Evolutionary conservation across 2,113 vertebrate genomes (phyloP).

Genomic region (Microtus montanus): DNA sequence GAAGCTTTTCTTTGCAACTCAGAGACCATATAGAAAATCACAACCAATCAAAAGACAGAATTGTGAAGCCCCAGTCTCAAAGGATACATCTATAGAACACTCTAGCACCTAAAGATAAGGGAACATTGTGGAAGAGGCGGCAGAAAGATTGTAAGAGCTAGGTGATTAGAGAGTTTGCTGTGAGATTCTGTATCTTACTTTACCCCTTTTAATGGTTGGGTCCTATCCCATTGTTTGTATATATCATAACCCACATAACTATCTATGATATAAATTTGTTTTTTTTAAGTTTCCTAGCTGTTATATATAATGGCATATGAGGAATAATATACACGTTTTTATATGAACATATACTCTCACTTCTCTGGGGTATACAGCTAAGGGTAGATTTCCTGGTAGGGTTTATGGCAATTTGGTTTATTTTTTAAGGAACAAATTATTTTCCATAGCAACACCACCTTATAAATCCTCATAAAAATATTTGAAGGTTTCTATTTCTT

Average conservation of each 20-base stretch:
- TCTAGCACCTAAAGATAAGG: neutral
- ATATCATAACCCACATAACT: neutral
- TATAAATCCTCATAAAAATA: neutral
- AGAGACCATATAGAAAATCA: neutral
- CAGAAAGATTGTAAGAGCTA: neutral
- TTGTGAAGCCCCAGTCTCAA: neutral
- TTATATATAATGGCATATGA: neutral
- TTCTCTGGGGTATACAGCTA: neutral
- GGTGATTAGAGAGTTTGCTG: neutral
- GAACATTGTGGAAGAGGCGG: neutral
- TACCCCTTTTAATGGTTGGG: neutral
- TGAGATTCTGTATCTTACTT: neutral
- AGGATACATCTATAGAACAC: neutral
- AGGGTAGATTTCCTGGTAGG: neutral
- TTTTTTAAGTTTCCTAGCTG: neutral
- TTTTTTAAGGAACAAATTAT: neutral
- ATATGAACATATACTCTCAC: neutral
- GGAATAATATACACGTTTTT: neutral
- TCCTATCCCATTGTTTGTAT: slow-evolving; percentile 11
- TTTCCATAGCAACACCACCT: neutral
- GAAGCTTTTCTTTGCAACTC: neutral
- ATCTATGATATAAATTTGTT: slow-evolving; percentile 6
- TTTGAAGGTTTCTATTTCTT: neutral
- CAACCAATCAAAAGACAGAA: neutral
- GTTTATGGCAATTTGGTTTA: neutral